Conservation (phyloP, 2,797 vertebrate genomes). For the Anisognathus igniventris region DNA sequence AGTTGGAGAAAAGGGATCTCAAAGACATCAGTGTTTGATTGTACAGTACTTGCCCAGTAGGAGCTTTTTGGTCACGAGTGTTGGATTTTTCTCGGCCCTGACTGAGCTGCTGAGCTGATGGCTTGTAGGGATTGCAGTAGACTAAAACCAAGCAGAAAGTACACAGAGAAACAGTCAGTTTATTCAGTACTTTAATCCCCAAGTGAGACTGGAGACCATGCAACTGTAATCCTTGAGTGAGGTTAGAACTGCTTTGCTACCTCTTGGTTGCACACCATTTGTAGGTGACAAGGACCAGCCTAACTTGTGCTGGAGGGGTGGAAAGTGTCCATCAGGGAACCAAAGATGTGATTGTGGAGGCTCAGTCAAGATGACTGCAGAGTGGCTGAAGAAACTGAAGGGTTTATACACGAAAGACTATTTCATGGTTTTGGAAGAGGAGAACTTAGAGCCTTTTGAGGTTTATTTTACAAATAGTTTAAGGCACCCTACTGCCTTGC, state of each 20-base stretch:
- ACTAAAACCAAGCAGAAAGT: neutral
- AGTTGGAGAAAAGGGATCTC: neutral
- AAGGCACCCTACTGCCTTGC: neutral
- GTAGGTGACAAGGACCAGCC: neutral
- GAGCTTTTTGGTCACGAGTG: conserved; percentile 13
- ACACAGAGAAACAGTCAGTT: conserved; percentile 4
- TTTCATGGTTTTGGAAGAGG: neutral
- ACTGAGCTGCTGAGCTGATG: conserved; percentile 4
- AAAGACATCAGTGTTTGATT: neutral
- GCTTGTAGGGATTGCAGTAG: neutral
- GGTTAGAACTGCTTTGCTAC: neutral
- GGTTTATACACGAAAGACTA: neutral
- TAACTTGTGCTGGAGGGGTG: neutral
- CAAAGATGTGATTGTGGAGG: neutral
- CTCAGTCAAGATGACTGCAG: neutral
- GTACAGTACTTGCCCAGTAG: neutral
- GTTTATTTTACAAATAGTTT: neutral
- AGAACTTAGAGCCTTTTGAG: neutral
- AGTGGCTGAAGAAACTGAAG: neutral
- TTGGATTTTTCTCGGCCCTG: conserved; percentile 11
- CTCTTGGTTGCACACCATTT: neutral
- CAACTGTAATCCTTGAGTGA: neutral
- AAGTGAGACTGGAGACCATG: neutral
- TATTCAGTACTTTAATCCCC: conserved; percentile 30
- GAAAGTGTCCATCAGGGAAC: neutral